A percentile compares a stretch with the other conserved stretches of the same genome.
phyloP scores from a whole-genome alignment of 2,888 invertebrate genomes.

The Rambutsinella grinnellia region DNA sequence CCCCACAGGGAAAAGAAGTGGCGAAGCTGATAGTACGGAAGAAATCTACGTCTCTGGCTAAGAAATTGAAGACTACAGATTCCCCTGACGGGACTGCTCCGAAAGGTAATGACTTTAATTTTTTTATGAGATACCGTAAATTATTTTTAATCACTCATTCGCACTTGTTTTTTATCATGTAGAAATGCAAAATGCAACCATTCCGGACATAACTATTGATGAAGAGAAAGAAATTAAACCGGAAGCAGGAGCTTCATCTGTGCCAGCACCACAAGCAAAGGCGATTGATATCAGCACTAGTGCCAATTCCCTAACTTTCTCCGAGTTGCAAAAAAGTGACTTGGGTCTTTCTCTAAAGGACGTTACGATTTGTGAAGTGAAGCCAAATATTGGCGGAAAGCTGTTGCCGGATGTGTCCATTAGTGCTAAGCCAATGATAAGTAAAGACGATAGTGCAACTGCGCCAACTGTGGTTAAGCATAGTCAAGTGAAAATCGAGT shows the following conservation, averaged over 20 bases:
- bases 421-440: slow-evolving; percentile 1
- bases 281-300: not conserved
- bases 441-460: slow-evolving; percentile 11
- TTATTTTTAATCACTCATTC: too few relatives aligned
- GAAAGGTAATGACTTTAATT: too few relatives aligned
- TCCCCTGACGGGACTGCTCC: not conserved
- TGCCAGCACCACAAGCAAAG: too few relatives aligned
- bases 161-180: too few relatives aligned
- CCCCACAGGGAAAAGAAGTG: slow-evolving; percentile 32
- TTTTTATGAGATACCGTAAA: too few relatives aligned
- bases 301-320: slow-evolving; percentile 25
- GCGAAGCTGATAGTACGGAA: slow-evolving; percentile 23
- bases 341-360: slow-evolving; percentile 45
- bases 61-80: slow-evolving; percentile 41
- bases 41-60: slow-evolving; percentile 24
- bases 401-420: slow-evolving; percentile 16
- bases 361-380: slow-evolving; percentile 51
- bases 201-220: too few relatives aligned
- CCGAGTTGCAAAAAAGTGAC: slow-evolving; percentile 43
- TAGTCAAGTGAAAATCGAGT: slow-evolving; percentile 2
- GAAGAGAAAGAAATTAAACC: too few relatives aligned
- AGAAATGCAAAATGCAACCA: too few relatives aligned
- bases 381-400: slow-evolving; percentile 22
- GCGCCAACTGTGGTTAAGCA: not conserved
- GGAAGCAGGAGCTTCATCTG: too few relatives aligned